Percentiles rank a stretch among this genome's conserved stretches.
Evolutionary conservation across 2,888 invertebrate species (phyloP).

Genomic region (Diplazon laetatorius): DNA sequence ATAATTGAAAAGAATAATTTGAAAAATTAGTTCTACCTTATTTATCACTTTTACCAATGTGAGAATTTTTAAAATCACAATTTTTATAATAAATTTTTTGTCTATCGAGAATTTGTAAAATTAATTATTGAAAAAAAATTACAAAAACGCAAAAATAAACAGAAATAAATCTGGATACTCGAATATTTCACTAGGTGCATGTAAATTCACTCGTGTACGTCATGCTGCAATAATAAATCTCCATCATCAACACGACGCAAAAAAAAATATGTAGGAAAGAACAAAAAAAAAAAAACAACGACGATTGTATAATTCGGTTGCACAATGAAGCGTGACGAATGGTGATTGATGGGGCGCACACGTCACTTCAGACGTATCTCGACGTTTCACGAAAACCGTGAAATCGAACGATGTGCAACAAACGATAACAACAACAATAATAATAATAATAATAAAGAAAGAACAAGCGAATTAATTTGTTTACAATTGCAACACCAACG

Average conservation of each 20-base stretch:
- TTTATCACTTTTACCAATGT: too few relatives aligned
- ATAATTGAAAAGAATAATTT: too few relatives aligned
- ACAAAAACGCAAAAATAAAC: not conserved
- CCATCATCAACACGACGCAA: not conserved
- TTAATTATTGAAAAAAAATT: too few relatives aligned
- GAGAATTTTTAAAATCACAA: too few relatives aligned
- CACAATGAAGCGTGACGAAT: slow-evolving; percentile 19
- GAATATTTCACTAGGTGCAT: too few relatives aligned
- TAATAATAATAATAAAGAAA: too few relatives aligned
- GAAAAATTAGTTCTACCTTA: too few relatives aligned
- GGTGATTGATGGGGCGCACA: slow-evolving; percentile 1
- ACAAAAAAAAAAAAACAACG: too few relatives aligned
- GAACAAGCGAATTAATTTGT: too few relatives aligned
- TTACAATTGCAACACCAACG: not conserved
- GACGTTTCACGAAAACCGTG: not conserved
- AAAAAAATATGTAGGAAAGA: not conserved
- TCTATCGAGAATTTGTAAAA: too few relatives aligned
- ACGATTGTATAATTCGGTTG: slow-evolving; percentile 29
- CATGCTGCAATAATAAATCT: not conserved
- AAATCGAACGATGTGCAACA: not conserved
- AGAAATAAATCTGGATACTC: not conserved
- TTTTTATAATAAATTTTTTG: too few relatives aligned
- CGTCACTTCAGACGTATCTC: not conserved
- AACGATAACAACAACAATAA: not conserved
- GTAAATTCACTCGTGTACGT: not conserved